Conservation (phyloP, 2,113 vertebrate species). For the Misgurnus mizolepis region DNA sequence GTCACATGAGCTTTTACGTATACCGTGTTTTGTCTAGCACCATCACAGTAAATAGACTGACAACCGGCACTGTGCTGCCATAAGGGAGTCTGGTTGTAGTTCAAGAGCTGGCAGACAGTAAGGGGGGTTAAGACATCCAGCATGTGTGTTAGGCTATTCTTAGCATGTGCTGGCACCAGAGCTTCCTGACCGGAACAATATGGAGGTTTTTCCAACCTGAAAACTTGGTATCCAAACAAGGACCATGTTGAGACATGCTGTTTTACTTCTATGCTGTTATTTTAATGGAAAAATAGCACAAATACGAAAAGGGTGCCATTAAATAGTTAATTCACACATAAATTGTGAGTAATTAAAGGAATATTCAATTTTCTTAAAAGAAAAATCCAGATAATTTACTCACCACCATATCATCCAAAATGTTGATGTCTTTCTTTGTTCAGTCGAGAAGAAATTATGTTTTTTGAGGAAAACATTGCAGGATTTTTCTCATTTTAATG, state of each 20-base stretch:
- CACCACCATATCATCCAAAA: too few species aligned
- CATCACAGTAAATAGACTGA: slow-evolving; percentile 59
- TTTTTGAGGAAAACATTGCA: too few species aligned
- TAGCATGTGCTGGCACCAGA: slow-evolving; percentile 63
- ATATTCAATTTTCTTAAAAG: too few species aligned
- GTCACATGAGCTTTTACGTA: too few species aligned
- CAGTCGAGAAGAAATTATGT: too few species aligned
- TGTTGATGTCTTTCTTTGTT: too few species aligned
- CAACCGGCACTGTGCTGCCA: slow-evolving; percentile 60
- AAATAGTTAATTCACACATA: too few species aligned
- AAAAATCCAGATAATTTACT: too few species aligned
- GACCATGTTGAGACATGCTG: not conserved
- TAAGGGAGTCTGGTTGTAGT: slow-evolving; percentile 72
- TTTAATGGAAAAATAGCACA: too few species aligned
- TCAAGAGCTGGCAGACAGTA: slow-evolving; percentile 63
- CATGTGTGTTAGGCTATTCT: slow-evolving; percentile 61
- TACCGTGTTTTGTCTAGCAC: slow-evolving; percentile 46
- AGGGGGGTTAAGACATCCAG: slow-evolving; percentile 53
- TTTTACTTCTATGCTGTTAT: not conserved
- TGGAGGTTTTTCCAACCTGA: slow-evolving; percentile 28
- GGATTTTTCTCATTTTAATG: too few species aligned
- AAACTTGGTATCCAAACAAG: not conserved
- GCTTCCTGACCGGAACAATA: slow-evolving; percentile 63
- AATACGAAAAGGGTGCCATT: too few species aligned
- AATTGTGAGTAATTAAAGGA: too few species aligned